These are phyloP conservation scores for Drosophila paranaensis DNA, from an alignment of 2,888 invertebrate species.

Conservation along the genomic window DNA sequence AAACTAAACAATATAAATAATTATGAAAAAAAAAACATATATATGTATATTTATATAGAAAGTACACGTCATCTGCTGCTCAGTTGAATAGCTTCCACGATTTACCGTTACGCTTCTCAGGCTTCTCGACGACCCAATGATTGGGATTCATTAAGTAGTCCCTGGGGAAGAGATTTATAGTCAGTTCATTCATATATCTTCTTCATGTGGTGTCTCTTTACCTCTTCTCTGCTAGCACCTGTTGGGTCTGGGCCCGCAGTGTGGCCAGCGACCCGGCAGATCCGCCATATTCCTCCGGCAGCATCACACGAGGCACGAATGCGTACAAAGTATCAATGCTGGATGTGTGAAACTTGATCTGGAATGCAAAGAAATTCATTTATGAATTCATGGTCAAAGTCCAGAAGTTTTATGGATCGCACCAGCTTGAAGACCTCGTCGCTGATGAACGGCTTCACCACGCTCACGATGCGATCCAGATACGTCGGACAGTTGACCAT, in stretches of 20 bases:
- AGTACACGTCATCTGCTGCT: neutral
- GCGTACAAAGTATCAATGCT: slow-evolving; percentile 87
- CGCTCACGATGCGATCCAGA: slow-evolving; percentile 87
- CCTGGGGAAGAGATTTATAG: slow-evolving; percentile 79
- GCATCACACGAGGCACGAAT: slow-evolving; percentile 85
- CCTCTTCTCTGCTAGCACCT: slow-evolving; percentile 87
- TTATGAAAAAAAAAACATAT: slow-evolving; percentile 11
- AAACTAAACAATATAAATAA: neutral
- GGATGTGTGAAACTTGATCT: slow-evolving; percentile 89
- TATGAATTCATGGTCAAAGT: neutral
- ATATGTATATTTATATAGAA: neutral
- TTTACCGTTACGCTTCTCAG: slow-evolving; percentile 59
- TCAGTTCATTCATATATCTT: neutral
- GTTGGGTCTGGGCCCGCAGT: slow-evolving; percentile 87
- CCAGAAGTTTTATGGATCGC: slow-evolving; percentile 41
- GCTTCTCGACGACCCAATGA: slow-evolving; percentile 87
- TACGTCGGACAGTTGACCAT: slow-evolving; percentile 88
- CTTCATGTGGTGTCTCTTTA: neutral
- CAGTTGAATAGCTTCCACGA: slow-evolving; percentile 66
- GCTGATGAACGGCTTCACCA: slow-evolving; percentile 88
- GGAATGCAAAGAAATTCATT: slow-evolving; percentile 18
- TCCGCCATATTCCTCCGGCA: slow-evolving; percentile 81
- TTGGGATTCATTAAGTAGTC: slow-evolving; percentile 87
- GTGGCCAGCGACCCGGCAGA: slow-evolving; percentile 79
- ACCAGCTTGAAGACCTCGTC: slow-evolving; percentile 89